Evolutionary conservation across 1,140 invertebrate species (phyloP).

Genomic region (Drosophila tsacasi): DNA sequence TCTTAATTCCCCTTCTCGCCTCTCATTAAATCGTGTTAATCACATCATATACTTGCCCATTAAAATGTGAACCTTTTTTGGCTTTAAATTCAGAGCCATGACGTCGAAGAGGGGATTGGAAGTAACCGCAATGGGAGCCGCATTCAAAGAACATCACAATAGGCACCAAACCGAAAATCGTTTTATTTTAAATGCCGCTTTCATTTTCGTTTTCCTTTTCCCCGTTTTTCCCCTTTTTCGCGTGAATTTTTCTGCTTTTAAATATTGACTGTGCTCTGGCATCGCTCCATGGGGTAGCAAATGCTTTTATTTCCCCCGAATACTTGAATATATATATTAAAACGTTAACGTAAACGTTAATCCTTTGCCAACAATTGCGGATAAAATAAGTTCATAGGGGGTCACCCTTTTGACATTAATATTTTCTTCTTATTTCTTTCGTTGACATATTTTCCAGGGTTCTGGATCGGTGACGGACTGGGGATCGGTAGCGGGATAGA

Average conservation of each 20-base stretch:
- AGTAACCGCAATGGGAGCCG: slow-evolving; percentile 9
- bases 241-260: neutral
- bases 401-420: neutral
- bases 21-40: slow-evolving; percentile 7
- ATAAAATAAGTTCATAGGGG: neutral
- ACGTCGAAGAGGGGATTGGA: neutral
- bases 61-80: slow-evolving; percentile 2
- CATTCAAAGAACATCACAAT: slow-evolving; percentile 21
- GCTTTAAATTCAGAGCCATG: neutral
- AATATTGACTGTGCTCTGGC: slow-evolving; percentile 1
- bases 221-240: neutral
- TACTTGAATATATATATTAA: neutral
- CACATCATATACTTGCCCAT: neutral
- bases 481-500: neutral
- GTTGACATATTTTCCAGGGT: neutral
- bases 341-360: neutral
- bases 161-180: slow-evolving; percentile 9
- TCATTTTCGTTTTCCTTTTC: slow-evolving; percentile 12
- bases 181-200: slow-evolving; percentile 18
- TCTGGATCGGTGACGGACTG: neutral
- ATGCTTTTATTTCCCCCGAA: neutral
- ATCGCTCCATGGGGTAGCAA: slow-evolving; percentile 1
- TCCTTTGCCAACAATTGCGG: neutral
- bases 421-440: no score
- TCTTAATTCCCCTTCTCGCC: neutral